Conservation (phyloP, 2,888 invertebrate species). For the Dilophus febrilis region DNA sequence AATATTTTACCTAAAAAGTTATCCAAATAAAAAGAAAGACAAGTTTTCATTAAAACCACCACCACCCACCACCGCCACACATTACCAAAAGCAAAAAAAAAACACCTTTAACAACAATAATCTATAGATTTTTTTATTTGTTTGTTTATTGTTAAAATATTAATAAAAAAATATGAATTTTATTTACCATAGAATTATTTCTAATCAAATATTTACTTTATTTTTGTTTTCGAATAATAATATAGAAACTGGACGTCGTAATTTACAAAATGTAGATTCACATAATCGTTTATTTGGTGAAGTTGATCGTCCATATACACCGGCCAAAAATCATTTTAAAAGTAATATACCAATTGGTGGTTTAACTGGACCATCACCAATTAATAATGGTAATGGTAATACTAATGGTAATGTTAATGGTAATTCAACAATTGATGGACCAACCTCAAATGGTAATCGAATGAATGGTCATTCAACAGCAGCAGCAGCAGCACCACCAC, state of each 20-base stretch:
- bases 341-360: conserved; percentile 35
- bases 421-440: not conserved
- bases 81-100: too few species aligned
- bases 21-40: too few species aligned
- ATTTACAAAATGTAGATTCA: conserved; percentile 28
- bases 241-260: conserved; percentile 26
- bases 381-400: conserved; percentile 5
- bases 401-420: not conserved
- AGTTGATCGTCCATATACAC: conserved; percentile 33
- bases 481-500: too few species aligned
- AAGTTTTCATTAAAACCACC: too few species aligned
- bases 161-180: too few species aligned
- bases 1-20: too few species aligned
- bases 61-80: too few species aligned
- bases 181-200: not conserved
- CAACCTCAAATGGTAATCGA: not conserved
- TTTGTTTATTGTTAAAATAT: too few species aligned
- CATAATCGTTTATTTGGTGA: conserved; percentile 39
- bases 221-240: conserved; percentile 10
- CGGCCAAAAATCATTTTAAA: conserved; percentile 36
- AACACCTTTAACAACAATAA: too few species aligned
- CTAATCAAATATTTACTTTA: conserved; percentile 1
- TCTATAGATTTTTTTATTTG: too few species aligned
- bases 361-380: conserved; percentile 2
- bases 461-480: too few species aligned